phyloP scores from a whole-genome alignment of 2,797 vertebrate genomes.

The Philypnodon macrostomus region DNA sequence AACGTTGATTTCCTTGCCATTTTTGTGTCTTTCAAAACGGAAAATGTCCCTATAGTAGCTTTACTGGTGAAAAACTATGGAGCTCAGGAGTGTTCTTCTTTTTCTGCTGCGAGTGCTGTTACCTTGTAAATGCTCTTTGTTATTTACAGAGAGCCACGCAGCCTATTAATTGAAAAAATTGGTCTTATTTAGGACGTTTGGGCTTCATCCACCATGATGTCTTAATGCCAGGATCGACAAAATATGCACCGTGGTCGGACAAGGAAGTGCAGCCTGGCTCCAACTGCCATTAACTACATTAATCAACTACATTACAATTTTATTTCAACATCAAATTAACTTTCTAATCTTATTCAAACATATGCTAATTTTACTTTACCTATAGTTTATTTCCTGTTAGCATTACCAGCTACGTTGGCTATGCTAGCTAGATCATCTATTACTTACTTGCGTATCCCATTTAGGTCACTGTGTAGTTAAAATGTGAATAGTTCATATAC shows the following conservation, averaged over 20 bases:
- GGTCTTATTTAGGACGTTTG: conserved; percentile 21
- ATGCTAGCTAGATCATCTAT: too few species aligned
- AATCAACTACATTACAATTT: too few species aligned
- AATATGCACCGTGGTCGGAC: too few species aligned
- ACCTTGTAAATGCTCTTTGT: conserved; percentile 28
- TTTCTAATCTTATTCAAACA: too few species aligned
- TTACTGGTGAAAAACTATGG: conserved; percentile 27
- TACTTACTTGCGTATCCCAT: neutral
- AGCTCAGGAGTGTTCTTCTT: conserved; percentile 25
- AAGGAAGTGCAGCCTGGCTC: too few species aligned
- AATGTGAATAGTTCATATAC: too few species aligned
- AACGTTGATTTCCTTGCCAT: too few species aligned
- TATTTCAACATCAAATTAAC: too few species aligned
- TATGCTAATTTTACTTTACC: too few species aligned
- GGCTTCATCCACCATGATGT: conserved; percentile 18
- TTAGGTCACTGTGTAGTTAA: neutral
- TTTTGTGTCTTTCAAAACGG: conserved; percentile 17
- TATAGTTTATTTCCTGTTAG: too few species aligned
- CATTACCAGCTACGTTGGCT: too few species aligned
- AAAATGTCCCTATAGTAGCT: conserved; percentile 10
- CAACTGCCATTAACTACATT: too few species aligned
- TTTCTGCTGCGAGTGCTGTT: conserved; percentile 26
- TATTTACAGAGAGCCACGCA: conserved; percentile 20
- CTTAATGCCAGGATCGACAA: neutral
- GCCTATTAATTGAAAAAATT: conserved; percentile 12